A percentile compares a stretch with the other conserved stretches of the same genome.
These are phyloP conservation scores for Fragum fragum DNA, from an alignment of 2,888 invertebrate genomes.

Conservation along the genomic window DNA sequence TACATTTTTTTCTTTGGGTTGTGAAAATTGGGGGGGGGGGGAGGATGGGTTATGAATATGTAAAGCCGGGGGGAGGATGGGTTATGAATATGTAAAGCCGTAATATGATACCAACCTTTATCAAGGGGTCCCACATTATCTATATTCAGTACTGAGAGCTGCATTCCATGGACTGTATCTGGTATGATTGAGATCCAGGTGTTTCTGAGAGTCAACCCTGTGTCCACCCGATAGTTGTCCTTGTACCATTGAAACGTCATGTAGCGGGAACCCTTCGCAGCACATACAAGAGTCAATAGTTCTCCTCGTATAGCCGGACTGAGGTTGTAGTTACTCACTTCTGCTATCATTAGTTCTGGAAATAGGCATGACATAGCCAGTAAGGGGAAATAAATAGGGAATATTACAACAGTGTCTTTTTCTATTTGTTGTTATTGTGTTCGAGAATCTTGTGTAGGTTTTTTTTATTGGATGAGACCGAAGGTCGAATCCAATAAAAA, in stretches of 20 bases:
- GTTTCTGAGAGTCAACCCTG: slow-evolving; percentile 68
- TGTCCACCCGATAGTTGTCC: slow-evolving; percentile 70
- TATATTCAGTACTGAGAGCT: slow-evolving; percentile 78
- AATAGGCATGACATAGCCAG: too few relatives aligned
- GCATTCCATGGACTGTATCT: slow-evolving; percentile 71
- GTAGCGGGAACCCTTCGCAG: slow-evolving; percentile 74
- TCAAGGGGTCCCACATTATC: slow-evolving; percentile 79
- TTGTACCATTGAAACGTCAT: slow-evolving; percentile 77
- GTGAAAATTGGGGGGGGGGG: too few relatives aligned
- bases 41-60: too few relatives aligned
- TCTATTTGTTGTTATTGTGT: too few relatives aligned
- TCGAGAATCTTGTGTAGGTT: too few relatives aligned
- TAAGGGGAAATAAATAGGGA: too few relatives aligned
- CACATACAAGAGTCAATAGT: slow-evolving; percentile 73
- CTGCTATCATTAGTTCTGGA: slow-evolving; percentile 72
- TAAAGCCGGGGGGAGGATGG: too few relatives aligned
- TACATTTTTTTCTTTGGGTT: too few relatives aligned
- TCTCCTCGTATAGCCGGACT: slow-evolving; percentile 72
- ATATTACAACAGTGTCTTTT: too few relatives aligned
- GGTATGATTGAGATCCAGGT: slow-evolving; percentile 75
- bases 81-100: too few relatives aligned
- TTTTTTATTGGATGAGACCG: too few relatives aligned
- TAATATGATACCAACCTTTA: slow-evolving; percentile 72
- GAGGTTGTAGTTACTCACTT: slow-evolving; percentile 70
- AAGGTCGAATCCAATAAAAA: too few relatives aligned